These are phyloP conservation scores for Rhinichthys osculus DNA, from an alignment of 2,797 vertebrate species.

Conservation along the genomic window DNA sequence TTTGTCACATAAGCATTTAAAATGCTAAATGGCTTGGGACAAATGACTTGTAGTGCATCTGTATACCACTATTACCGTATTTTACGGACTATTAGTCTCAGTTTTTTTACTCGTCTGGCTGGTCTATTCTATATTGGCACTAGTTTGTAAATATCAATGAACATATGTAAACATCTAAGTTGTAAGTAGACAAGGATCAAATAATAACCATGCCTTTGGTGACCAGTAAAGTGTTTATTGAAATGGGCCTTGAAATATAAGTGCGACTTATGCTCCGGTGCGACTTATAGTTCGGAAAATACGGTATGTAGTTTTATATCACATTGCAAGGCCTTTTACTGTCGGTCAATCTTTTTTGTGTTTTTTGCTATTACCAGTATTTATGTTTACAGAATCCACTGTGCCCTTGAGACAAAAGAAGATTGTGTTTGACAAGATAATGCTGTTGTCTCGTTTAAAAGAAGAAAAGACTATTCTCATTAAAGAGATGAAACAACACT, in stretches of 20 bases:
- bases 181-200: slow-evolving; percentile 4
- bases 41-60: slow-evolving; percentile 19
- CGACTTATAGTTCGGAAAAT: not conserved
- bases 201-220: not conserved
- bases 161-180: slow-evolving; percentile 15
- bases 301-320: slow-evolving; percentile 1
- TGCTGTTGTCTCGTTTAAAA: slow-evolving; percentile 33
- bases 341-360: slow-evolving; percentile 1
- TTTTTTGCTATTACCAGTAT: not conserved
- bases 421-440: slow-evolving; percentile 33
- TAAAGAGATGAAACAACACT: slow-evolving; percentile 44
- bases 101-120: slow-evolving; percentile 9
- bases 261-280: slow-evolving; percentile 1
- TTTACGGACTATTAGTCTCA: not conserved
- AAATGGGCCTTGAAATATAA: slow-evolving; percentile 10
- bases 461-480: slow-evolving; percentile 33
- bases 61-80: slow-evolving; percentile 1
- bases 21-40: slow-evolving; percentile 15
- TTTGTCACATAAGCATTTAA: slow-evolving; percentile 12
- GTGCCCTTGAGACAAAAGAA: slow-evolving; percentile 27
- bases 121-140: slow-evolving; percentile 13
- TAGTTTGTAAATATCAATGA: not conserved
- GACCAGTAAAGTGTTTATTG: slow-evolving; percentile 15
- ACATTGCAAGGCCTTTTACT: not conserved
- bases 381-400: slow-evolving; percentile 30